Evolutionary conservation across 2,888 invertebrate genomes (phyloP), one percentile per base, ranked within the genome.

Genomic region (Lasioglossum zephyrum): DNA sequence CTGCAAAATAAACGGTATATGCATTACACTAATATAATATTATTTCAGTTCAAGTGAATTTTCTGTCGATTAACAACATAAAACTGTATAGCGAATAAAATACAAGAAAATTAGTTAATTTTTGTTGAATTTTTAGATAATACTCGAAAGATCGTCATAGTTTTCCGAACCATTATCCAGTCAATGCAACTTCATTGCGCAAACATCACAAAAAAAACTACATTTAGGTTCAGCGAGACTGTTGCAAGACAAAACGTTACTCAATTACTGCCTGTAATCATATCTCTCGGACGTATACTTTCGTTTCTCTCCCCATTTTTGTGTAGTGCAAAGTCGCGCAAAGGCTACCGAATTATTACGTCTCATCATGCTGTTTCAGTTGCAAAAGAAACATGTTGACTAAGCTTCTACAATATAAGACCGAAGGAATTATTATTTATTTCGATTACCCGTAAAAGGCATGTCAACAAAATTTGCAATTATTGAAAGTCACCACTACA

Each of bases 161-260:
- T 39, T 76, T 26, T 53, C 18, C 53, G 36, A 47, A 66, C 26
- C n/a, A 22, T 5, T 73, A n/a, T 31, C 36, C 41, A 6, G 31
- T 26, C 63, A 60, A 79, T 49, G 63, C 16, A 63, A 73, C 53
- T 41, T 49, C 49, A 26, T 49, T 31, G 73, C 47, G 18, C 16
- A 41, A 49, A 41, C n/a, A 47, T 66, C 49, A 31, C 26, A 53
- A 79, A 73, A 82, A 82, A 36, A 73, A 26, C 41, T 66, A 66
- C 41, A 49, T 66, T 82, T 79, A 79, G 73, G 73, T 82, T 53
- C 73, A 31, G 53, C 53, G 53, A 44, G 47, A 53, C n/a, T 73
- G 72, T 82, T 44, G 82, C 73, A 70, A 81, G 70, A 77, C 36
- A 1, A 1, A 57, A 16, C 53, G 31, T 81, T 77, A 47, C 81